Percentiles rank a stretch among this genome's conserved stretches.
Conservation (phyloP, 92 coral and sea anemone genomes). For the Epizoanthus scotinus region DNA sequence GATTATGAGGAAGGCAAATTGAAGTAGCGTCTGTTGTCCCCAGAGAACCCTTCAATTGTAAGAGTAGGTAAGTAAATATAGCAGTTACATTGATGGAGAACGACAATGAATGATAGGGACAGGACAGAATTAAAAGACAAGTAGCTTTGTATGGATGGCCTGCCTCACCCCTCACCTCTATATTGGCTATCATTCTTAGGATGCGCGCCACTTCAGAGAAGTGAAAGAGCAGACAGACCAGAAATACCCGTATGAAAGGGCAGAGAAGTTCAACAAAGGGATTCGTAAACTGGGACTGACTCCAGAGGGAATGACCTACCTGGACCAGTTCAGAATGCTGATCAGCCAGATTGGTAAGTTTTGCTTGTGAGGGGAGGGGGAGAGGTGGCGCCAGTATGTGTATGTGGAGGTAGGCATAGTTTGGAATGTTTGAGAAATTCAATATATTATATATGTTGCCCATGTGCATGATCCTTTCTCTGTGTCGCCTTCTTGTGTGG, state of each 20-base stretch:
- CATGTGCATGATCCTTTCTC: too few species aligned
- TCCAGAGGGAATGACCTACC: conserved; percentile 88
- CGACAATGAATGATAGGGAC: too few species aligned
- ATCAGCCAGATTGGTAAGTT: conserved; percentile 87
- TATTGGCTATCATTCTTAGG: conserved; percentile 50
- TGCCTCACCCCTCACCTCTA: background rate
- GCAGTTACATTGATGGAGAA: too few species aligned
- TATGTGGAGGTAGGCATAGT: background rate
- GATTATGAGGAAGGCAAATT: background rate
- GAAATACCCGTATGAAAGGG: conserved; percentile 94
- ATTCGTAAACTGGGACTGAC: conserved; percentile 96
- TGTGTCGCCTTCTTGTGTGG: too few species aligned
- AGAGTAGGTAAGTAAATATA: background rate
- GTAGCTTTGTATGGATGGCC: background rate
- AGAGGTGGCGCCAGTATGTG: background rate
- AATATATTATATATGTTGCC: too few species aligned
- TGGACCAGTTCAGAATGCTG: conserved; percentile 94
- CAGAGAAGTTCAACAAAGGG: conserved; percentile 99
- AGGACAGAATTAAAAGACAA: too few species aligned
- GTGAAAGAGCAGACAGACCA: conserved; percentile 81
- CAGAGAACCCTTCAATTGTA: background rate
- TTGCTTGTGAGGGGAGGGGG: background rate
- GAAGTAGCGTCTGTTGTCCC: background rate
- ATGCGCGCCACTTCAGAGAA: conserved; percentile 92
- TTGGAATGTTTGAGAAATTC: background rate